Conservation (phyloP, 2,888 invertebrate genomes). For the Drosophila picticornis region DNA sequence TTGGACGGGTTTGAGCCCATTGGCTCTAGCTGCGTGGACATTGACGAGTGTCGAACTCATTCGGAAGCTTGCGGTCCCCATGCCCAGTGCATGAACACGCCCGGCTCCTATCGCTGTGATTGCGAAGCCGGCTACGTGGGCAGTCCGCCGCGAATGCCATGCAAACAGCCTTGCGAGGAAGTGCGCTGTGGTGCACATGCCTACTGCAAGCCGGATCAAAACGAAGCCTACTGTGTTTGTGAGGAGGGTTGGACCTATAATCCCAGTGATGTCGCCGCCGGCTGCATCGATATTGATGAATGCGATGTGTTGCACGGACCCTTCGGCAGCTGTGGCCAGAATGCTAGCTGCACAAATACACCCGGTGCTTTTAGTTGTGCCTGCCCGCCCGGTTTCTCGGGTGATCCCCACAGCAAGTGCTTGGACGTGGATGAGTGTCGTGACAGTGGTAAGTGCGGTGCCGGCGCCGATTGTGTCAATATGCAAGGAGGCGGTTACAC, state of each 20-base stretch:
- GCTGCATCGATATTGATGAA: slow-evolving; percentile 96
- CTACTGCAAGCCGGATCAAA: slow-evolving; percentile 94
- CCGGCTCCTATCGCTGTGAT: slow-evolving; percentile 93
- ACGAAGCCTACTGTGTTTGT: slow-evolving; percentile 96
- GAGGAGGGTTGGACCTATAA: slow-evolving; percentile 97
- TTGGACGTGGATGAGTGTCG: slow-evolving; percentile 94
- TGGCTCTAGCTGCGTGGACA: slow-evolving; percentile 92
- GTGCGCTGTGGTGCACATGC: slow-evolving; percentile 95
- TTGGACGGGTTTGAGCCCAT: slow-evolving; percentile 93
- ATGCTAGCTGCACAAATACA: slow-evolving; percentile 92
- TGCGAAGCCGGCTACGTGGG: slow-evolving; percentile 93
- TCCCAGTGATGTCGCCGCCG: slow-evolving; percentile 94
- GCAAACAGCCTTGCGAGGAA: slow-evolving; percentile 96
- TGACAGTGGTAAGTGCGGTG: slow-evolving; percentile 90
- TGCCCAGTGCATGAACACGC: slow-evolving; percentile 91
- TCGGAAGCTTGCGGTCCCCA: slow-evolving; percentile 90
- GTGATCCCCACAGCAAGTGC: slow-evolving; percentile 93
- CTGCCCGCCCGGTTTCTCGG: slow-evolving; percentile 94
- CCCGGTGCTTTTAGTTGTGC: slow-evolving; percentile 92
- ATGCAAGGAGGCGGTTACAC: slow-evolving; percentile 90
- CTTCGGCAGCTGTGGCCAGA: slow-evolving; percentile 93
- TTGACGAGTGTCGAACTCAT: slow-evolving; percentile 90
- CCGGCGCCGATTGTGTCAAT: slow-evolving; percentile 93
- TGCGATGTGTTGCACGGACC: slow-evolving; percentile 92
- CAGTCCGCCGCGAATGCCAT: slow-evolving; percentile 91